Evolutionary conservation across 2,888 invertebrate species (phyloP).

Genomic region (Timema cristinae): DNA sequence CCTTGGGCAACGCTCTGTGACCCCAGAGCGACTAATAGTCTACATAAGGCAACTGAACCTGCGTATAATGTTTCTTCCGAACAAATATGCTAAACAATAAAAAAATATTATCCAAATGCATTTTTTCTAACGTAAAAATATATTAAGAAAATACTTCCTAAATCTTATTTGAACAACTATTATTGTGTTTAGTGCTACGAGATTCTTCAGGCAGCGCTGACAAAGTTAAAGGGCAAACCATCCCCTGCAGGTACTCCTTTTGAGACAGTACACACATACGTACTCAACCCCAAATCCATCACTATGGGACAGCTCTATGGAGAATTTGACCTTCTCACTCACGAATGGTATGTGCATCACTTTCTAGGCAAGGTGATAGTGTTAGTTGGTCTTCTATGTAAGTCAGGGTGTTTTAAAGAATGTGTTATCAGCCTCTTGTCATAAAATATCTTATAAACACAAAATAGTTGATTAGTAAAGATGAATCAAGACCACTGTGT

Average conservation of each 20-base stretch:
- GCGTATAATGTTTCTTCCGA: too few relatives aligned
- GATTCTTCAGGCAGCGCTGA: slow-evolving; percentile 61
- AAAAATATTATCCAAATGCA: too few relatives aligned
- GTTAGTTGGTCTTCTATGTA: not conserved
- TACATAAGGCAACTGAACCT: too few relatives aligned
- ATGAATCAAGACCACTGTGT: too few relatives aligned
- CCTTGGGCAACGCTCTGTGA: too few relatives aligned
- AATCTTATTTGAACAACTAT: not conserved
- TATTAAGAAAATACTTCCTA: too few relatives aligned
- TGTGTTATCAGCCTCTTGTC: not conserved
- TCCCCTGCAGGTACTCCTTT: slow-evolving; percentile 69
- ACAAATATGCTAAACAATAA: not conserved
- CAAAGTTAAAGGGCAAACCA: slow-evolving; percentile 59
- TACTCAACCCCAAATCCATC: slow-evolving; percentile 77
- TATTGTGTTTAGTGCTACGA: slow-evolving; percentile 57
- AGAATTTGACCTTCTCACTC: slow-evolving; percentile 73
- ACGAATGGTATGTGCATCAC: slow-evolving; percentile 61
- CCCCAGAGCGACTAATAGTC: too few relatives aligned
- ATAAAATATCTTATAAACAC: not conserved
- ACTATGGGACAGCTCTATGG: slow-evolving; percentile 84
- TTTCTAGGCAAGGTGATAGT: not conserved
- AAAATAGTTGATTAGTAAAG: too few relatives aligned
- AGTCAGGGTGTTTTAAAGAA: not conserved
- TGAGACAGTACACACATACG: slow-evolving; percentile 56
- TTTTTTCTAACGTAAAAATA: too few relatives aligned